Percentiles rank a stretch among this genome's conserved stretches.
phyloP scores from a whole-genome alignment of 2,797 vertebrate species.

The Urocyon cinereoargenteus region DNA sequence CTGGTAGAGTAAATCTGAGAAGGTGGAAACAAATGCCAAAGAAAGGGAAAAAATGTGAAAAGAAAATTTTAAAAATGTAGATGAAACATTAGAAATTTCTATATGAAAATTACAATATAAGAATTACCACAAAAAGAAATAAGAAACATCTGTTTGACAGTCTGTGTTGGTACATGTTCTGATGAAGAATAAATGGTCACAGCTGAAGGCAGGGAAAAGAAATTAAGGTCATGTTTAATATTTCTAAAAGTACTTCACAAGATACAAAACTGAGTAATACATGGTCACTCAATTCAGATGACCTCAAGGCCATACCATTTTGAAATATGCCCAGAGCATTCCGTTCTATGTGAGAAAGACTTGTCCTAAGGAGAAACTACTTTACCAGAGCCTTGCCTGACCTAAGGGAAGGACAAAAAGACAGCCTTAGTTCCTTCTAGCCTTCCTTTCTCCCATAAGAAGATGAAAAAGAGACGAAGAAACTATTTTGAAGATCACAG shows the following conservation, averaged over 20 bases:
- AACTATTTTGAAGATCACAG: background rate
- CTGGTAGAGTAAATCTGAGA: background rate
- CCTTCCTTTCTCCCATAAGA: background rate
- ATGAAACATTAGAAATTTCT: background rate
- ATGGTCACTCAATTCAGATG: background rate
- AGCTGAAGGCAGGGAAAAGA: background rate
- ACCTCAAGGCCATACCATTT: background rate
- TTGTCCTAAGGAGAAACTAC: background rate
- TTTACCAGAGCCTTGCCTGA: background rate
- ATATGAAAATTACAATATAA: conserved; percentile 20
- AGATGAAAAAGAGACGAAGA: background rate
- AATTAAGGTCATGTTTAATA: background rate
- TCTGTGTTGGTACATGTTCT: background rate
- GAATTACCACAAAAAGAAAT: background rate
- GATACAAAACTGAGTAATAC: conserved; percentile 2
- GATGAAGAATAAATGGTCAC: background rate
- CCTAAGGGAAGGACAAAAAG: background rate
- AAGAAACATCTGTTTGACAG: background rate
- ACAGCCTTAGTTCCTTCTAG: background rate
- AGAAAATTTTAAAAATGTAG: background rate
- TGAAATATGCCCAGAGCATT: background rate
- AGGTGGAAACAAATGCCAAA: background rate
- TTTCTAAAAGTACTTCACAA: background rate
- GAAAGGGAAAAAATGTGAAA: background rate
- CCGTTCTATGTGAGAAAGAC: background rate